A percentile compares a stretch with the other conserved stretches of the same genome.
phyloP scores from a whole-genome alignment of 1,140 invertebrate species.

The Neodiprion virginianus region DNA sequence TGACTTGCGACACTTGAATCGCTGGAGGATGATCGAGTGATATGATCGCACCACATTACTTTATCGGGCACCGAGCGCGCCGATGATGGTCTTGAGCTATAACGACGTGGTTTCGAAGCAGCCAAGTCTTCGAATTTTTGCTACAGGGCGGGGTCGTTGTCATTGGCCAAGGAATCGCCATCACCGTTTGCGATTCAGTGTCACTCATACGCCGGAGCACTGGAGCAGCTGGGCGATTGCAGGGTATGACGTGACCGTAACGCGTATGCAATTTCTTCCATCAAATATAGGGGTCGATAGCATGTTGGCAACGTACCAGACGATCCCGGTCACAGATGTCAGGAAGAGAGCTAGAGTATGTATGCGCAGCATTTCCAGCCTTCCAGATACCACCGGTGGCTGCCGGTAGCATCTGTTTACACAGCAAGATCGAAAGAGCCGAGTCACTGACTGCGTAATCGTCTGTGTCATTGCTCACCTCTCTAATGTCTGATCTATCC shows the following conservation, averaged over 20 bases:
- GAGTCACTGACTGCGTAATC: conserved; percentile 6
- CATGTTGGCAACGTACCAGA: conserved; percentile 34
- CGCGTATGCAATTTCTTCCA: conserved; percentile 32
- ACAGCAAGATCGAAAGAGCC: conserved; percentile 3
- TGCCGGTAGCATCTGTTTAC: background rate
- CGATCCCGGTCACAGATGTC: conserved; percentile 3
- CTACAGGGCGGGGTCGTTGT: background rate
- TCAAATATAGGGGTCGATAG: conserved; percentile 37
- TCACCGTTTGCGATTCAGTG: background rate
- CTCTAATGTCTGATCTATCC: background rate
- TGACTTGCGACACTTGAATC: too few species aligned
- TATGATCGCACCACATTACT: too few species aligned
- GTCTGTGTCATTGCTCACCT: conserved; percentile 3
- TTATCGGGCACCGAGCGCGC: too few species aligned
- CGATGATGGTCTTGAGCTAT: too few species aligned
- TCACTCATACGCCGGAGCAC: conserved; percentile 6
- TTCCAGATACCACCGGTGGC: background rate
- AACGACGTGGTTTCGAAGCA: too few species aligned
- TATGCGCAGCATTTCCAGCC: background rate
- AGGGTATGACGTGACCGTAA: conserved; percentile 17
- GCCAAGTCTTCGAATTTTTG: too few species aligned
- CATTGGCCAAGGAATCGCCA: background rate
- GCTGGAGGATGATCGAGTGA: too few species aligned
- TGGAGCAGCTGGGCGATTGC: conserved; percentile 12
- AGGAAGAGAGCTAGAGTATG: background rate